These are phyloP conservation scores for Siderastrea radians DNA, from an alignment of 92 coral and sea anemone species.

Conservation along the genomic window DNA sequence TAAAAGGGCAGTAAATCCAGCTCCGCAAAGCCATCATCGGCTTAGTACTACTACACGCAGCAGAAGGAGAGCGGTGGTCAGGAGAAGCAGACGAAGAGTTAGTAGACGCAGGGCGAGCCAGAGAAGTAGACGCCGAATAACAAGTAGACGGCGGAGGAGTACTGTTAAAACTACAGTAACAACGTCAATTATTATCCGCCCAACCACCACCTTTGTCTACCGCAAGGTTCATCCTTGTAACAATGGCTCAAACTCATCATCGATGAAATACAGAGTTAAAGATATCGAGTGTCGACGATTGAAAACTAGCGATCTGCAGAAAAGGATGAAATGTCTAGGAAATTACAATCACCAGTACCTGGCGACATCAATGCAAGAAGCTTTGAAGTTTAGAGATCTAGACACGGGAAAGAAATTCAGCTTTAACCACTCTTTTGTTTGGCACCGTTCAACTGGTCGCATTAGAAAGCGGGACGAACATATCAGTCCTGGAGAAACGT, in stretches of 20 bases:
- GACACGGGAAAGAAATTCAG: constrained; percentile 3
- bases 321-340: constrained; percentile 9
- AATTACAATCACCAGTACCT: constrained; percentile 16
- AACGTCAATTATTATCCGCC: background rate
- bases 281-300: constrained; percentile 16
- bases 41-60: background rate
- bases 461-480: background rate
- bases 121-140: background rate
- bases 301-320: background rate
- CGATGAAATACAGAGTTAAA: background rate
- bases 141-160: background rate
- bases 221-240: background rate
- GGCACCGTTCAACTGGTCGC: background rate
- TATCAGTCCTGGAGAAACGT: constrained; percentile 26
- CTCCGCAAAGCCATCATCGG: background rate
- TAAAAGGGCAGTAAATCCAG: background rate
- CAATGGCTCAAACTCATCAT: background rate
- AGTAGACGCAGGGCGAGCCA: background rate
- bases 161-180: background rate
- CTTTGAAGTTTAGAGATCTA: constrained; percentile 30
- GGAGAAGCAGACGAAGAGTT: background rate
- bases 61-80: background rate
- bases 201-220: background rate
- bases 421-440: background rate
- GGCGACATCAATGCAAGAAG: constrained; percentile 16